Conservation (phyloP, 2,113 vertebrate genomes). For the Platanista minor region DNA sequence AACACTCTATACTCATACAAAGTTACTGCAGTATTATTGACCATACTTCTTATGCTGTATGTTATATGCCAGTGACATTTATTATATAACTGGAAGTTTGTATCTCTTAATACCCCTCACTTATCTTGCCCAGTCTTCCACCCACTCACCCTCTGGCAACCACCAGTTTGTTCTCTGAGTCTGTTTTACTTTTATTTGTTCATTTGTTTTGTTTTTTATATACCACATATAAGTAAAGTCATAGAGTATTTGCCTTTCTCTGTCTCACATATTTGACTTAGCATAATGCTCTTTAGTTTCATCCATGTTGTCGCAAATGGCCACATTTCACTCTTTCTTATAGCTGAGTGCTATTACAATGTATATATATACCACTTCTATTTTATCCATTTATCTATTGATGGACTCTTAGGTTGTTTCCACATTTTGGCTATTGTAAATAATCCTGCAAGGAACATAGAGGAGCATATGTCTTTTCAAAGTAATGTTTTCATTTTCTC, state of each 20-base stretch:
- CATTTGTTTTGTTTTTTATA: not conserved
- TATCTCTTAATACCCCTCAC: not conserved
- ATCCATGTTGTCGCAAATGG: not conserved
- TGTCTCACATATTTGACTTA: not conserved
- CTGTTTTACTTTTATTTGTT: not conserved
- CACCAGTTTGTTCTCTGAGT: not conserved
- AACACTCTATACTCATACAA: not conserved
- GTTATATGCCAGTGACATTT: not conserved
- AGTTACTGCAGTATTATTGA: not conserved
- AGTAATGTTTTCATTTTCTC: not conserved
- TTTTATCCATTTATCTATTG: not conserved
- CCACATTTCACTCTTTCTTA: too few relatives aligned
- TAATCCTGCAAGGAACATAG: not conserved
- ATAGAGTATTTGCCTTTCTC: not conserved
- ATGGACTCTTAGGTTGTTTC: not conserved
- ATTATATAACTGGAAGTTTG: not conserved
- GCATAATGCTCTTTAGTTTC: not conserved
- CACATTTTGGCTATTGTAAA: not conserved
- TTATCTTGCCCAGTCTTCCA: not conserved
- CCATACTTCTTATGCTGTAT: not conserved
- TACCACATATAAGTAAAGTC: not conserved
- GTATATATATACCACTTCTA: not conserved
- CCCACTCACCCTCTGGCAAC: not conserved
- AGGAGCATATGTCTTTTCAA: not conserved
- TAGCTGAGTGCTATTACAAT: too few relatives aligned